phyloP scores from a whole-genome alignment of 2,888 invertebrate species.

The Aplocera efformata region DNA sequence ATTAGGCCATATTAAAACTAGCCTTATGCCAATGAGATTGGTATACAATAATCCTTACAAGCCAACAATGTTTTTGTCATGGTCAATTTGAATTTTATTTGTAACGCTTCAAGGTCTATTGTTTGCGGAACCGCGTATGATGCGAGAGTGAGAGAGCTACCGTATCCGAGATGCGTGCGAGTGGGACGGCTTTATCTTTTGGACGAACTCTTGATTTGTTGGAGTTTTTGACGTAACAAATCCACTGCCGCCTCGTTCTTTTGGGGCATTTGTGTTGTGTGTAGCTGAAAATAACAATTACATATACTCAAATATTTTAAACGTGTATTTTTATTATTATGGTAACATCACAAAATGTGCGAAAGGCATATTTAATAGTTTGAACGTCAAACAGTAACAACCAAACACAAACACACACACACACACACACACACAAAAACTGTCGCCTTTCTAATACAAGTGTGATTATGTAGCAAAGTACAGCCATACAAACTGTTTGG shows the following conservation, averaged over 20 bases:
- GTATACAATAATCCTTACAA: constrained; percentile 7
- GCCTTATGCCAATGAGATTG: constrained; percentile 43
- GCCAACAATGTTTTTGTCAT: constrained; percentile 8
- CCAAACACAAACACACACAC: too few species aligned
- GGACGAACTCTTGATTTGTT: constrained; percentile 76
- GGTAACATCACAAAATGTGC: too few species aligned
- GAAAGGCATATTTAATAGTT: too few species aligned
- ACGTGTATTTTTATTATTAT: too few species aligned
- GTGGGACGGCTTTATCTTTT: constrained; percentile 64
- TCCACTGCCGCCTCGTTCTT: constrained; percentile 73
- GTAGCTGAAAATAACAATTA: constrained; percentile 48
- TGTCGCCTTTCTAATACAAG: too few species aligned
- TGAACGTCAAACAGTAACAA: too few species aligned
- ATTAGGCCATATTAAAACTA: constrained; percentile 34
- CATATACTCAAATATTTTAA: too few species aligned
- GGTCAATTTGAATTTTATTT: constrained; percentile 8
- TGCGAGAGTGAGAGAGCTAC: constrained; percentile 49
- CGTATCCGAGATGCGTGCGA: constrained; percentile 35
- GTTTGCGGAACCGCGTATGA: constrained; percentile 26
- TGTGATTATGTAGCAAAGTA: too few species aligned
- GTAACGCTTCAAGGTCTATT: constrained; percentile 7
- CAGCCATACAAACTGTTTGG: too few species aligned
- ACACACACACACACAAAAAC: too few species aligned
- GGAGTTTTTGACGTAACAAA: constrained; percentile 70
- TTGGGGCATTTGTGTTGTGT: constrained; percentile 61